Conservation (phyloP, 2,113 vertebrate species). For the Gymnorhina tibicen region DNA sequence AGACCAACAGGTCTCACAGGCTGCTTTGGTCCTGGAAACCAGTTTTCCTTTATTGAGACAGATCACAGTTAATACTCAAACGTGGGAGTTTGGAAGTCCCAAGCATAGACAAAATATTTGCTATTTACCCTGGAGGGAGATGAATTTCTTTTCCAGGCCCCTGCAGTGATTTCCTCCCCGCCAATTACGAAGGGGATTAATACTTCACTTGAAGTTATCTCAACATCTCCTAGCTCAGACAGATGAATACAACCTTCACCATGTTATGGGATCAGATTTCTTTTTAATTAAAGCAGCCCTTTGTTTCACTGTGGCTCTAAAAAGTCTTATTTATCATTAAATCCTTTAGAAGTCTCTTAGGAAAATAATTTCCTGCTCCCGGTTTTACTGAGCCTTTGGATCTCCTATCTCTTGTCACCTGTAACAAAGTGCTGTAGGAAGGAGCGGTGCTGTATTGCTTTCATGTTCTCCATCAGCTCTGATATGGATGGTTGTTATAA, state of each 20-base stretch:
- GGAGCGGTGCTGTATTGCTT: background rate
- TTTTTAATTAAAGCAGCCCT: conserved; percentile 13
- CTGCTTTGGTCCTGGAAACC: background rate
- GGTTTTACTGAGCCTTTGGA: background rate
- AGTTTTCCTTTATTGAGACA: background rate
- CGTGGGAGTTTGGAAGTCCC: background rate
- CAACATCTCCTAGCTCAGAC: background rate
- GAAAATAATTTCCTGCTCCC: background rate
- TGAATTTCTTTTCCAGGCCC: background rate
- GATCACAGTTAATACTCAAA: background rate
- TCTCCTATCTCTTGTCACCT: conserved; percentile 11
- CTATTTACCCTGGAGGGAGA: background rate
- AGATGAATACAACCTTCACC: background rate
- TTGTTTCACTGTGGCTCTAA: background rate
- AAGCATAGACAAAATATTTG: background rate
- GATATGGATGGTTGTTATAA: background rate
- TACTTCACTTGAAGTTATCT: background rate
- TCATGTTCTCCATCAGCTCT: conserved; percentile 32
- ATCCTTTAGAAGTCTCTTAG: background rate
- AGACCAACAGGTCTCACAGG: background rate
- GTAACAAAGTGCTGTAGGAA: conserved; percentile 21
- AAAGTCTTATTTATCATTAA: background rate
- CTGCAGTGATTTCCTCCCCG: background rate
- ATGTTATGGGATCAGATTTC: background rate
- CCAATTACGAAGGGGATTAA: background rate